These are phyloP conservation scores for Neelides folsomi DNA, from an alignment of 2,888 invertebrate genomes.

Conservation along the genomic window DNA sequence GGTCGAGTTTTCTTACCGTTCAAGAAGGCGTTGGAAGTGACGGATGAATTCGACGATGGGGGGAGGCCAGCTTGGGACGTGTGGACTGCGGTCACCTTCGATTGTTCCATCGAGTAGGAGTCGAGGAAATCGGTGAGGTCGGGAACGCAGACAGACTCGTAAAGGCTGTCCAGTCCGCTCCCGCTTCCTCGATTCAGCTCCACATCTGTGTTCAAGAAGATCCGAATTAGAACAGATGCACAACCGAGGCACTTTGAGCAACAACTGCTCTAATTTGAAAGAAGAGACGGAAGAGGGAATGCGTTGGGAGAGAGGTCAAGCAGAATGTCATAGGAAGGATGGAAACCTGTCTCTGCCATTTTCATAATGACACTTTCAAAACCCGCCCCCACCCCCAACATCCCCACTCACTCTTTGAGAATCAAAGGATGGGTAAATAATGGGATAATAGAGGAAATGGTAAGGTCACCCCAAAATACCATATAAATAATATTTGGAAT, in stretches of 20 bases:
- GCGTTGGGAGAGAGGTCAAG: neutral
- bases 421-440: no score
- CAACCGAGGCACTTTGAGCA: no score
- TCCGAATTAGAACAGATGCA: conserved; percentile 1
- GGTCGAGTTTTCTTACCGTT: conserved; percentile 27
- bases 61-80: conserved; percentile 34
- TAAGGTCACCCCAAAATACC: no score
- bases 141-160: conserved; percentile 62
- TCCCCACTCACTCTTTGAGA: no score
- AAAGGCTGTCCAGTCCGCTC: conserved; percentile 41
- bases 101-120: conserved; percentile 41
- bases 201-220: conserved; percentile 47
- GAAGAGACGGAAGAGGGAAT: neutral
- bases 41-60: conserved; percentile 15
- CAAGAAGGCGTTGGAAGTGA: conserved; percentile 20
- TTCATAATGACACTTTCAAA: no score
- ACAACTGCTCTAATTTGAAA: no score
- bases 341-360: no score
- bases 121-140: conserved; percentile 59
- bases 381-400: no score
- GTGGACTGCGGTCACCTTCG: conserved; percentile 36
- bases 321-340: neutral
- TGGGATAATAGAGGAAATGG: no score
- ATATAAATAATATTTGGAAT: no score
- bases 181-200: conserved; percentile 51